Evolutionary conservation across 2,888 invertebrate genomes (phyloP).

Genomic region (Drosophila falleni): DNA sequence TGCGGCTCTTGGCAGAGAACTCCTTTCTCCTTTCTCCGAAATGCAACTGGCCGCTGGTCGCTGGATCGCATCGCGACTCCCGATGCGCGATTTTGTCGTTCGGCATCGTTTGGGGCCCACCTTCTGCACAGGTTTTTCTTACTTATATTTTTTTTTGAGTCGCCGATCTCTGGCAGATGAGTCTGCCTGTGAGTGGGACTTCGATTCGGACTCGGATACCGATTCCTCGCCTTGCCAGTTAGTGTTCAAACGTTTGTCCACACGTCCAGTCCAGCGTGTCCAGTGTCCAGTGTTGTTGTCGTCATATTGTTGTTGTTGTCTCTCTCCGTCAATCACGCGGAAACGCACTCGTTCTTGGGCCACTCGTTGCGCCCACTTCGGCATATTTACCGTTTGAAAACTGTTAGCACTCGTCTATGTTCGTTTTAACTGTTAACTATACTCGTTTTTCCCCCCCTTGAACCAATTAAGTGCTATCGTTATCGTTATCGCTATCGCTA

Average conservation of each 20-base stretch:
- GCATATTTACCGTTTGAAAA: constrained; percentile 70
- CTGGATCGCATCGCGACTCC: constrained; percentile 21
- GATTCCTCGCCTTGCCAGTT: constrained; percentile 72
- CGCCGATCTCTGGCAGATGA: constrained; percentile 36
- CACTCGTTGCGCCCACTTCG: constrained; percentile 30
- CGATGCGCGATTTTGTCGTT: constrained; percentile 27
- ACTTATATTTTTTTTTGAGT: constrained; percentile 7
- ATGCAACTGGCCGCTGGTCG: constrained; percentile 50
- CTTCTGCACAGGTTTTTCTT: constrained; percentile 55
- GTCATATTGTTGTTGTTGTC: constrained; percentile 12
- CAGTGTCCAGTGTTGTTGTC: constrained; percentile 34
- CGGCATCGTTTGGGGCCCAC: constrained; percentile 30
- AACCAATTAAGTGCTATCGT: constrained; percentile 51
- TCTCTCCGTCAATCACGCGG: constrained; percentile 27
- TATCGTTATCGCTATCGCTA: constrained; percentile 24
- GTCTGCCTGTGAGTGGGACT: constrained; percentile 1
- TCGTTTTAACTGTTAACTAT: constrained; percentile 10
- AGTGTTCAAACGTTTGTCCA: constrained; percentile 85
- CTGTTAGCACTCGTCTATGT: constrained; percentile 42
- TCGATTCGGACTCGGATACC: constrained; percentile 50
- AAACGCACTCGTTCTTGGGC: constrained; percentile 38
- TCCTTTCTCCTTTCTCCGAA: constrained; percentile 60
- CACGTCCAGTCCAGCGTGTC: constrained; percentile 84
- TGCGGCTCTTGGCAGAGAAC: constrained; percentile 24
- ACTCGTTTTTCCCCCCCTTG: constrained; percentile 5